A percentile compares a stretch with the other conserved stretches of the same genome.
Conservation (phyloP, 37 sponge, comb jelly and placozoan species). For the Lycopodina hypogea region DNA sequence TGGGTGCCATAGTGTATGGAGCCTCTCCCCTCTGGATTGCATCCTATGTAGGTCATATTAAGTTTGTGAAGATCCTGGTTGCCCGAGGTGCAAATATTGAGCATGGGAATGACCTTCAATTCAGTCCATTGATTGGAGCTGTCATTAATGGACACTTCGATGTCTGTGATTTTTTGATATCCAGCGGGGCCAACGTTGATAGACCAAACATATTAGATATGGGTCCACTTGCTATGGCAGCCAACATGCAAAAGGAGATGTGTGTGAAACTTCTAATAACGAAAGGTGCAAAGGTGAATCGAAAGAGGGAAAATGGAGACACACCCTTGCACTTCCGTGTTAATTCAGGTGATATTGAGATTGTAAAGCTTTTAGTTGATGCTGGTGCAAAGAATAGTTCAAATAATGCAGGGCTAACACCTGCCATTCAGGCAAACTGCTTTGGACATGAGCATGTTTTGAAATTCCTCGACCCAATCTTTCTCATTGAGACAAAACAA, state of each 20-base stretch:
- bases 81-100: constrained; percentile 74
- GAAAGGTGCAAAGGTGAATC: constrained; percentile 71
- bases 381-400: constrained; percentile 78
- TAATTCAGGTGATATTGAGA: constrained; percentile 62
- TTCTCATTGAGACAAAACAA: constrained; percentile 29
- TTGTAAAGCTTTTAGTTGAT: constrained; percentile 62
- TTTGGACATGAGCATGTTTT: constrained; percentile 70
- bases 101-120: constrained; percentile 71
- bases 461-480: constrained; percentile 42
- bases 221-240: constrained; percentile 87
- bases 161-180: constrained; percentile 66
- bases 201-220: constrained; percentile 84
- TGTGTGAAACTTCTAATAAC: constrained; percentile 69
- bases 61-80: constrained; percentile 75
- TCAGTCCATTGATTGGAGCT: constrained; percentile 82
- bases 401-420: constrained; percentile 78
- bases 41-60: constrained; percentile 64
- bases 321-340: constrained; percentile 85
- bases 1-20: constrained; percentile 69
- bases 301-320: constrained; percentile 74
- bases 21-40: constrained; percentile 92
- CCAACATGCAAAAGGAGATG: constrained; percentile 74
- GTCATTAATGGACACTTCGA: constrained; percentile 90
- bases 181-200: constrained; percentile 73
- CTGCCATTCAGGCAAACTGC: constrained; percentile 75